These are phyloP conservation scores for Philopedon plagiatum DNA, from an alignment of 2,888 invertebrate genomes.

Conservation along the genomic window DNA sequence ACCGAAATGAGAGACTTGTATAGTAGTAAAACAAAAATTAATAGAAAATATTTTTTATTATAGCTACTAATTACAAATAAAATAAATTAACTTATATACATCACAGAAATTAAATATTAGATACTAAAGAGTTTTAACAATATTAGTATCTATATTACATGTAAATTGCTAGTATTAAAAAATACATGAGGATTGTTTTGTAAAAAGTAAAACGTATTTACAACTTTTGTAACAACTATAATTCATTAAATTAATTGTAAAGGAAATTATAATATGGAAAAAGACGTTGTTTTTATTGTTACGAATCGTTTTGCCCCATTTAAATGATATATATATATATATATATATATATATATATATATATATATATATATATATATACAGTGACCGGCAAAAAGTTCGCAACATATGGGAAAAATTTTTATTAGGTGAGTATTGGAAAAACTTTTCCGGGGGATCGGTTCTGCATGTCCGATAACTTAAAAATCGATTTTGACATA, in stretches of 20 bases:
- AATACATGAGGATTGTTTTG: background rate
- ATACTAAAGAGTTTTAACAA: background rate
- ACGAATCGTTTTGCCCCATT: background rate
- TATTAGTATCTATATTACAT: background rate
- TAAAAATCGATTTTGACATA: no score
- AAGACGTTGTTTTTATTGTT: background rate
- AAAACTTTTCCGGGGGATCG: no score
- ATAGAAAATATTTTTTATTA: background rate
- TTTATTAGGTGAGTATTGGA: no score
- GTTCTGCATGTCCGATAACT: no score
- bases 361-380: no score
- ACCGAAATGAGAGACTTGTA: background rate
- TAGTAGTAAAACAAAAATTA: background rate
- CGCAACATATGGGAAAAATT: no score
- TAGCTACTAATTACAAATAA: slow-evolving; percentile 1
- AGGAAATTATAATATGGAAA: background rate
- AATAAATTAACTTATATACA: slow-evolving; percentile 14
- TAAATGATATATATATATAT: no score
- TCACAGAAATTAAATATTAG: slow-evolving; percentile 8
- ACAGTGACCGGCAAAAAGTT: no score
- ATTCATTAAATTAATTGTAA: background rate
- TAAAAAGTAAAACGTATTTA: background rate
- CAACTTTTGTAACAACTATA: background rate
- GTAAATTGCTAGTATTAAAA: background rate
- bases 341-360: no score